Conservation (phyloP, 2,888 invertebrate species). For the Rotaria sp. region DNA sequence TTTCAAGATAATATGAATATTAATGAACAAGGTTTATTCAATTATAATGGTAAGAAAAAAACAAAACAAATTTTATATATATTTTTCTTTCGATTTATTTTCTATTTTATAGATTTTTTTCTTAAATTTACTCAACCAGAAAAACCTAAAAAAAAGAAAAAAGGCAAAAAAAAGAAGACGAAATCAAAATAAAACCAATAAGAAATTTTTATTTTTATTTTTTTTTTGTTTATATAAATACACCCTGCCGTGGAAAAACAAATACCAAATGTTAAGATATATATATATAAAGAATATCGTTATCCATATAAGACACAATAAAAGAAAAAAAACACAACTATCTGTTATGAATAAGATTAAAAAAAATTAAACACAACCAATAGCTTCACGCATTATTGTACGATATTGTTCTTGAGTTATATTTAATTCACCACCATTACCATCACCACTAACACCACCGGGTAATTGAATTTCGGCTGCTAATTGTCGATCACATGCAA, state of each 20-base stretch:
- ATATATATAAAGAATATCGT: background rate
- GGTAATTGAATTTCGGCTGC: conserved; percentile 20
- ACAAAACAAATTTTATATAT: background rate
- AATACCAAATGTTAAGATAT: background rate
- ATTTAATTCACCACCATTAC: background rate
- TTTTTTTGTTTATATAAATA: background rate
- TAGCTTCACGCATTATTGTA: conserved; percentile 11
- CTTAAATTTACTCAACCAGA: background rate
- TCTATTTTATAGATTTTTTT: background rate
- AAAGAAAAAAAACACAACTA: background rate
- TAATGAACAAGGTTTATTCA: background rate
- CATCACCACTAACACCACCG: background rate
- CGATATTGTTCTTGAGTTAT: conserved; percentile 19
- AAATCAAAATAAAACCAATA: background rate
- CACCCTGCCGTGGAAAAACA: background rate
- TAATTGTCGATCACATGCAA: background rate
- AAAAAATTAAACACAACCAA: background rate
- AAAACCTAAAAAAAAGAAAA: background rate
- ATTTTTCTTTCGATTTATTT: background rate
- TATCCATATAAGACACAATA: background rate
- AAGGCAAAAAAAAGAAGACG: conserved; percentile 12
- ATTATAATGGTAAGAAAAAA: background rate
- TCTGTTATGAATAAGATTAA: background rate
- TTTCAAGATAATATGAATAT: background rate
- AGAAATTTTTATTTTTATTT: background rate